A percentile compares a stretch with the other conserved stretches of the same genome.
Evolutionary conservation across 1,140 invertebrate genomes (phyloP).

Genomic region (Brachionus rotundiformis): DNA sequence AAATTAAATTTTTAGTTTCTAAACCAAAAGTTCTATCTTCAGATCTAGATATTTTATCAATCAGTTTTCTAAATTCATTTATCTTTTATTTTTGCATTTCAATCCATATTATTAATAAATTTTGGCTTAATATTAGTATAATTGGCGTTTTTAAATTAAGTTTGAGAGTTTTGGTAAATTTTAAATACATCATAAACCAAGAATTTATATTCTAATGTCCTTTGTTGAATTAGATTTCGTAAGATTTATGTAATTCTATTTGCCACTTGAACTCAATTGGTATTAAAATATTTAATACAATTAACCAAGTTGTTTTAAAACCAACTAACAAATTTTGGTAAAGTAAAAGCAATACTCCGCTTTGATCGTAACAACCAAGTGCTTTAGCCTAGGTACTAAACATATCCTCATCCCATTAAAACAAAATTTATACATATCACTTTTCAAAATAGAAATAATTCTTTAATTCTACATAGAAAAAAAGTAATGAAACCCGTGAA

Average conservation of each 20-base stretch:
- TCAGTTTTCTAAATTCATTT: no score
- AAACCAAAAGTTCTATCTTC: no score
- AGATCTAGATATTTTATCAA: no score
- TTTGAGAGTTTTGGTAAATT: background rate
- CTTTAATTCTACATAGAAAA: background rate
- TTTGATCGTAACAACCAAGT: constrained; percentile 8
- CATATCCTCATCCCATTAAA: background rate
- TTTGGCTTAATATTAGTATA: no score
- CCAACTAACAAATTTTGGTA: background rate
- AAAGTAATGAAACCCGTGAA: background rate
- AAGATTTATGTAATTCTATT: constrained; percentile 17
- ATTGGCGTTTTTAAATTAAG: background rate
- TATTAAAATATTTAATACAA: background rate
- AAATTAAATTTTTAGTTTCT: no score
- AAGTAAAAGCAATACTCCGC: background rate
- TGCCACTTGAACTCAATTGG: background rate
- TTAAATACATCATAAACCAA: background rate
- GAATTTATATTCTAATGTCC: background rate
- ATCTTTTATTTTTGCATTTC: no score
- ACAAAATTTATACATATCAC: constrained; percentile 4
- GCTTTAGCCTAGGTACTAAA: constrained; percentile 4
- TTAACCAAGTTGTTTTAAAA: constrained; percentile 6
- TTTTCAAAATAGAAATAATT: constrained; percentile 12
- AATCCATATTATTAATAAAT: no score
- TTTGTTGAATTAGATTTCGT: constrained; percentile 10